Base-by-base conservation (phyloP, 2,797 vertebrate species). In the Mastacembelus armatus region DNA sequence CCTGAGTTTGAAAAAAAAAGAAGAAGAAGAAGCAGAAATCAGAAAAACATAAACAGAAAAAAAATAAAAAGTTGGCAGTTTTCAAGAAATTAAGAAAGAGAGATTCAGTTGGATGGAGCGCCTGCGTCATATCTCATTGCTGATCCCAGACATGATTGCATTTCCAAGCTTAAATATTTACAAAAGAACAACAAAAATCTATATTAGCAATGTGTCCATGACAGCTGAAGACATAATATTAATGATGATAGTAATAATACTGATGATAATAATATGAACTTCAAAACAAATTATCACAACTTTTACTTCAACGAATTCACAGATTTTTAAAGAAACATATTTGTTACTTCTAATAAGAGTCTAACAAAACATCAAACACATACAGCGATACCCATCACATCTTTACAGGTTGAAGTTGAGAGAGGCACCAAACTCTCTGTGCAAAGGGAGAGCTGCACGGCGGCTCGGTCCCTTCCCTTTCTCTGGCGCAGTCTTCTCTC, bases 81-180 rank as follows among this genome's bases (percentile, higher is more conserved):
- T 80, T 77, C 84, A 85, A 91, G 54, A 84, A 80, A 80, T 75
- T 74, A 85, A 90, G 76, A 84, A 60, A 87, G 50, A 78, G 52
- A 82, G 51, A 88, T 77, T 81, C 45, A 76, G 78, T 74, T 68
- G 70, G 58, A 65, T 78, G 72, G 69, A 71, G 73, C 22, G 71
- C 30, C 77, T 76, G 84, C 19, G 44, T 88, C 78, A 73, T 77
- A 84, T 74, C 75, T 71, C 69, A 36, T 43, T 11, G 78, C 74
- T 66, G 73, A 70, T 70, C 72, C 66, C 88, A 89, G 82, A 90
- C 74, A 62, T 81, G 81, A 87, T 92, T 87, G 86, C 71, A 85
- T 88, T 85, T 92, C 92, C 87, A 92, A 89, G 87, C 86, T 90
- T 86, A 83, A 81, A 90, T 92, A 93, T 92, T 92, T 92, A 93